Conservation (phyloP, 1,140 invertebrate species). For the Coboldia fuscipes region DNA sequence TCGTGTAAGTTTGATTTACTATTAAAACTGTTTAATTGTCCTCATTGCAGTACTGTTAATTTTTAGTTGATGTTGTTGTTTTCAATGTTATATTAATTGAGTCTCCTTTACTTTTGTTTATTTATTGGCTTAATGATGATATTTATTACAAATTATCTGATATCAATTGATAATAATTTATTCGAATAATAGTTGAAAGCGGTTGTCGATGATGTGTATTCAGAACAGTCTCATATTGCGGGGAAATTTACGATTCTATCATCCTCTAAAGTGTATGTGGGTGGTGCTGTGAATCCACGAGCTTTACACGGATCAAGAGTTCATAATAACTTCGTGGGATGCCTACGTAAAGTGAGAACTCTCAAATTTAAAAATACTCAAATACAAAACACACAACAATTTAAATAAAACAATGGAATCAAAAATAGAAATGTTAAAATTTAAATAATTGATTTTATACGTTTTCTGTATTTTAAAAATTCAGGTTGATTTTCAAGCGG, state of each 20-base stretch:
- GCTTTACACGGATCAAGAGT: constrained; percentile 63
- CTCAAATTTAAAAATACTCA: too few relatives aligned
- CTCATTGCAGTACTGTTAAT: too few relatives aligned
- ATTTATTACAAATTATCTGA: too few relatives aligned
- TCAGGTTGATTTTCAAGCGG: constrained; percentile 79
- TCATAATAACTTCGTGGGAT: constrained; percentile 83
- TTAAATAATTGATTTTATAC: too few relatives aligned
- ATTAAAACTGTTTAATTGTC: too few relatives aligned
- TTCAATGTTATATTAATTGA: too few relatives aligned
- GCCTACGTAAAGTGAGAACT: constrained; percentile 81
- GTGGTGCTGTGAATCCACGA: constrained; percentile 63
- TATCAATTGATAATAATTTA: neutral
- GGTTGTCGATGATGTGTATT: constrained; percentile 78
- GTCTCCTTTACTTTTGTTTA: too few relatives aligned
- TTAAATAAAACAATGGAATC: neutral
- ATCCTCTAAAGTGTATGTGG: constrained; percentile 68
- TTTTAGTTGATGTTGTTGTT: too few relatives aligned
- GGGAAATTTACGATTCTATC: constrained; percentile 80
- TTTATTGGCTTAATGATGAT: too few relatives aligned
- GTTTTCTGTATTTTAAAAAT: too few relatives aligned
- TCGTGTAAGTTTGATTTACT: constrained; percentile 42
- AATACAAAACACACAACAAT: neutral
- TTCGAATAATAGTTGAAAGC: constrained; percentile 57
- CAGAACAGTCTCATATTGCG: constrained; percentile 74
- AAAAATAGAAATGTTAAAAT: too few relatives aligned